Base-by-base conservation (phyloP, 2,888 invertebrate genomes). In the Acleris literana region DNA sequence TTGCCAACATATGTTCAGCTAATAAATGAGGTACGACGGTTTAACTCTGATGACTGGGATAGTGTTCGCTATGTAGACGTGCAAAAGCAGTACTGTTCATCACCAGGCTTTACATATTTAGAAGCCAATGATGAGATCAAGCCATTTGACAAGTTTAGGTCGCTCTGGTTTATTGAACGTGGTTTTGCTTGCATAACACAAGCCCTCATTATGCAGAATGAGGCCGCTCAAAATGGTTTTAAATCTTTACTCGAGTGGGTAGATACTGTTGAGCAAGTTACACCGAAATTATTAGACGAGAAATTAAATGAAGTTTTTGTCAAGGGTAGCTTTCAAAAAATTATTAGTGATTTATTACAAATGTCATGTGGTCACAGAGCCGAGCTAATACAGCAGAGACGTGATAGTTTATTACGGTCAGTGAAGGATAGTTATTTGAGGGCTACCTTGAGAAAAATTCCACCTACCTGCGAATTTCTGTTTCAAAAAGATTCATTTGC, bases 1-100 rank as follows among this genome's bases (percentile, higher is more conserved):
- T 9, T n/a, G 7, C 61, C 33, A 4, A 25, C 13, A 1, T 46
- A 16, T 13, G 39, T 53, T 22, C 13, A 53, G 5, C 5, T 54
- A 18, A 60, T 60, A 5, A 51, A 52, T 2, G 16, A 17, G 18
- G 4, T 52, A 20, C 60, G 44, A 25, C 51, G 22, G n/a, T 62
- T 62, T 17, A 39, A 29, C 25, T 44, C 61, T 7, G 52, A 52
- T 17, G 61, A 62, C 17, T 62, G 61, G 61, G 9, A 18, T 9
- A 54, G 51, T 54, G 52, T 62, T 6, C 33, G 52, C n/a, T 62
- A 52, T 22, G 11, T 29, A 2, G 61, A 62, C 1, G 16, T 17
- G 25, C 61, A 62, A 44, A 62, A 62, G 13, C 25, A 20, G 17
- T 62, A 62, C 9, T 54, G 51, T 22, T 53, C 61, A 2, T 22